Evolutionary conservation across 2,113 vertebrate genomes (phyloP).

Genomic region (Thalassarche chlororhynchos): DNA sequence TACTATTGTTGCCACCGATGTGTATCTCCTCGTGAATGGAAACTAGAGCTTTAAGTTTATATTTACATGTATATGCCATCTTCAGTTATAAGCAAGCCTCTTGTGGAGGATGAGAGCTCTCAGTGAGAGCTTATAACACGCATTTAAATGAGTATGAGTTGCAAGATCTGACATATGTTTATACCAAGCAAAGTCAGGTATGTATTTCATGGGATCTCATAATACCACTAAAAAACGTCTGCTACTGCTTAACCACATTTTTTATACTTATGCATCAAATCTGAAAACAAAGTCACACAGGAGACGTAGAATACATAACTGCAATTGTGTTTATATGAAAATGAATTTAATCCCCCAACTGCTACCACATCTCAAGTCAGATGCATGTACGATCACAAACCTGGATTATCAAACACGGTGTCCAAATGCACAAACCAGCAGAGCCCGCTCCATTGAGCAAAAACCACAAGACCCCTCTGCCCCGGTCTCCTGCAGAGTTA

Average conservation of each 20-base stretch:
- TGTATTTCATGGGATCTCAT: not conserved
- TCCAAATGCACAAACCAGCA: not conserved
- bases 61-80: not conserved
- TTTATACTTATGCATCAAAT: not conserved
- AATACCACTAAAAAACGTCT: not conserved
- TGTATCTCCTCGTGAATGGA: rapidly evolving
- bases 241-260: not conserved
- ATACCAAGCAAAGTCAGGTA: not conserved
- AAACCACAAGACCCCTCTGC: not conserved
- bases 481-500: not conserved
- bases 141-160: not conserved
- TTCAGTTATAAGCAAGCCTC: not conserved
- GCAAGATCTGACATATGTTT: not conserved
- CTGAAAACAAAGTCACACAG: not conserved
- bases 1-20: not conserved
- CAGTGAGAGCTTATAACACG: not conserved
- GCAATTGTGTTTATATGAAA: not conserved
- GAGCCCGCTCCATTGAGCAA: not conserved
- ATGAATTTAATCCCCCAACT: not conserved
- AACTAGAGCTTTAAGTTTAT: not conserved
- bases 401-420: not conserved
- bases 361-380: not conserved
- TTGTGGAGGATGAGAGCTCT: not conserved
- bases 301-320: not conserved
- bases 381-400: not conserved